These are phyloP conservation scores for Ichneumoninae sp. DNA, from an alignment of 2,888 invertebrate species.

Conservation along the genomic window DNA sequence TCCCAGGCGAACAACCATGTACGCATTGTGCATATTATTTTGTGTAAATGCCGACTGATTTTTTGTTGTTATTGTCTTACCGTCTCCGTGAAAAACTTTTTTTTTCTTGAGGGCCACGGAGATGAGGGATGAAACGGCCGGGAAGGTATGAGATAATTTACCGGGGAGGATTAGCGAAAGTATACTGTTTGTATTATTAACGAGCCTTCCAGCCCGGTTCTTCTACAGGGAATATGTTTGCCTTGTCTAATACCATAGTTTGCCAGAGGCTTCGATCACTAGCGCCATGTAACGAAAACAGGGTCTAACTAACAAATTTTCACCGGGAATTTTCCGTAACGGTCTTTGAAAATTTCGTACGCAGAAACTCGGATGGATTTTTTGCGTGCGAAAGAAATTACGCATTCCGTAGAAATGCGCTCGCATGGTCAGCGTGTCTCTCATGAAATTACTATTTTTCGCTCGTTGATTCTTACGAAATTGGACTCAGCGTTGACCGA, in stretches of 20 bases:
- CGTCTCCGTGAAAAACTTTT: background rate
- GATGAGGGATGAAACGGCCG: constrained; percentile 12
- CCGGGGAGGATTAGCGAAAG: background rate
- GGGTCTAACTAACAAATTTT: constrained; percentile 46
- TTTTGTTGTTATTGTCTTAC: background rate
- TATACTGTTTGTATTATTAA: constrained; percentile 3
- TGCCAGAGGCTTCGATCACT: constrained; percentile 44
- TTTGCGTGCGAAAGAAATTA: too few relatives aligned
- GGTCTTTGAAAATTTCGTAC: background rate
- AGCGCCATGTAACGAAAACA: constrained; percentile 33
- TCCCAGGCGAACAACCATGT: constrained; percentile 37
- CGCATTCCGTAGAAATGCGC: too few relatives aligned
- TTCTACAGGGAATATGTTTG: constrained; percentile 13
- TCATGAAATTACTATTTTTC: background rate
- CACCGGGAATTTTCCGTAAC: background rate
- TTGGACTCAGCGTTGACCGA: background rate
- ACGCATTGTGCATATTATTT: constrained; percentile 55
- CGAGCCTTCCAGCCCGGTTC: background rate
- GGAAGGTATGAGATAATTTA: constrained; percentile 15
- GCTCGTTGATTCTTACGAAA: background rate
- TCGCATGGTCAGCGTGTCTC: too few relatives aligned
- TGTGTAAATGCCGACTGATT: constrained; percentile 14
- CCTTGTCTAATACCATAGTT: constrained; percentile 46
- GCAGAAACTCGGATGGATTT: background rate
- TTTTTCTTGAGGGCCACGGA: background rate